Base-by-base conservation (phyloP, 2,797 vertebrate genomes). In the Lophius americanus region DNA sequence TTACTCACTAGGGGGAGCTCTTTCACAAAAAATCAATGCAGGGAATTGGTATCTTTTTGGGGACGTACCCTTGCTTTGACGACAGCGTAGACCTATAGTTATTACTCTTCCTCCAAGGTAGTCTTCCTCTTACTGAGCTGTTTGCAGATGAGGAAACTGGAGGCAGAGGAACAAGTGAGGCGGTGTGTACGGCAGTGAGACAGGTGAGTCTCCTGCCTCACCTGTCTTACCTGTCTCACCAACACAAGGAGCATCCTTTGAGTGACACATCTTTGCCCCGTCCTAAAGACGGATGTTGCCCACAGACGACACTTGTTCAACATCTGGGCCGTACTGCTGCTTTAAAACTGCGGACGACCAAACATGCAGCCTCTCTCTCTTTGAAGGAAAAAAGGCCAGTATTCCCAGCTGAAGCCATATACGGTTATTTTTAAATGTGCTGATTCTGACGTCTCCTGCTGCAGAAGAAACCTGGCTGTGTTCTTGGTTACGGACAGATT, bases 351-450 rank as follows among this genome's bases (percentile, higher is more conserved):
- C 2, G 23, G 23, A 23, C 23, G 23, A 32, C 4, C 9, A 52
- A 12, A 33, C 4, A 35, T 33, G 46, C 0, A 9, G 39, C 14
- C 4, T 35, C 8, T 60, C 7, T 62, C 5, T 50, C 23, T 23
- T 23, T 23, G 23, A 23, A 23, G 23, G 23, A 23, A 41, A 60
- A 33, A 9, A 42, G 47, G 35, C 38, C 23, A 9, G 43, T 37
- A 2, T 36, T n/a, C 44, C 44, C 4, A 68, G 53, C 54, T 64
- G 35, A 2, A 63, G 38, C 12, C 1, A 11, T n/a, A 49, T 55
- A 8, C 33, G 39, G 60, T 13, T 85, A 82, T 86, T 78, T 85
- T 78, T 65, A 74, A 71, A 76, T 23, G 12, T 37, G 38, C 65
- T 46, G 56, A 69, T 76, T 65, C 54, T 62, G 56, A 63, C 42